Percentiles rank a stretch among this genome's conserved stretches.
Conservation (phyloP, 2,113 vertebrate genomes). For the Tonatia bakeri region DNA sequence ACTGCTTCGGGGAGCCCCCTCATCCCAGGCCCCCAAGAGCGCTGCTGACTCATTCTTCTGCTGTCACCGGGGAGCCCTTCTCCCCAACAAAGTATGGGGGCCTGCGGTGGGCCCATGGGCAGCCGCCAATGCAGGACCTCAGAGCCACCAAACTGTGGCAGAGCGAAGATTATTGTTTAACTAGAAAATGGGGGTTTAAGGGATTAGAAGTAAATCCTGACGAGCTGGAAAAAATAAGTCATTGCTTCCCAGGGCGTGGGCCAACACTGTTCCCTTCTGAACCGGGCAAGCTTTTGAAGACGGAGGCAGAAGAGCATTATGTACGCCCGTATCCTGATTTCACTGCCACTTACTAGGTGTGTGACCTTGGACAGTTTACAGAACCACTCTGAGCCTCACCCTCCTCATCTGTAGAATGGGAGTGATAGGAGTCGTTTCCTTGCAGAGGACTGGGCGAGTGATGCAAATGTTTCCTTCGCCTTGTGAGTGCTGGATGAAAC, state of each 20-base stretch:
- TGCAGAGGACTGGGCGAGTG: neutral
- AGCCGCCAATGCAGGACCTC: conserved; percentile 61
- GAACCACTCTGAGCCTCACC: neutral
- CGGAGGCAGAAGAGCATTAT: neutral
- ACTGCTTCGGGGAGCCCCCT: conserved; percentile 64
- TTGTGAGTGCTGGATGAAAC: too few relatives aligned
- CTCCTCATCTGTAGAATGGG: neutral
- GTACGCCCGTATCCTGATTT: neutral
- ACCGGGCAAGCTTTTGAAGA: neutral
- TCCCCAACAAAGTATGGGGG: conserved; percentile 74
- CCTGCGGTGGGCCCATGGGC: conserved; percentile 62
- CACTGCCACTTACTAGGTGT: neutral
- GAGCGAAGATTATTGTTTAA: neutral
- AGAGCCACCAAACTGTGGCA: conserved; percentile 56
- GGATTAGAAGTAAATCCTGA: neutral
- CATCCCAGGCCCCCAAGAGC: conserved; percentile 35
- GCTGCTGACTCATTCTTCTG: conserved; percentile 78
- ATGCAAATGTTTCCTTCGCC: neutral
- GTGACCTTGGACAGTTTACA: neutral
- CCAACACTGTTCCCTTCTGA: neutral
- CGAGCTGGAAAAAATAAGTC: neutral
- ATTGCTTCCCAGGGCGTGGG: neutral
- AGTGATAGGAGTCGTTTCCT: neutral
- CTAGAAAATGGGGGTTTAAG: neutral
- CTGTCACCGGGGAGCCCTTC: conserved; percentile 73